Evolutionary conservation across 2,888 invertebrate species (phyloP), one percentile per base, ranked within the genome.

Genomic region (Ctenicera cuprea): DNA sequence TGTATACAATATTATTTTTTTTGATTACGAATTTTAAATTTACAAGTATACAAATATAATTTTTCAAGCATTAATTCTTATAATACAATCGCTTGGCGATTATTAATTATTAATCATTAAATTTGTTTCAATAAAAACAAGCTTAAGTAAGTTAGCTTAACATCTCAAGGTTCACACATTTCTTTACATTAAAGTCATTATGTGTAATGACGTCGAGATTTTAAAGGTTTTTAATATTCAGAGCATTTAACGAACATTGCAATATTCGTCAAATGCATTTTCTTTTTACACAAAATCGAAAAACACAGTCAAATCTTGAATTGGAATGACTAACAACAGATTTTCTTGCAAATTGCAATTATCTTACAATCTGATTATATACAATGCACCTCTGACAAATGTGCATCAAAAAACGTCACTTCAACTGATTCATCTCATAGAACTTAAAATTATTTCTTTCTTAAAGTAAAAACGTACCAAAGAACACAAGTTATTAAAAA

Each of bases 291-390:
- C 37, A 59, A 59, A 59, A 59, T 20, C 37, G 16, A 30, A 37
- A 57, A 54, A 54, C n/a, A 54, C 54, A 57, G 16, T 57, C 57
- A 57, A 57, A 37, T 59, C 14, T n/a, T 59, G 14, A 59, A 20
- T 12, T 59, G 30, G 30, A 54, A 22, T 26, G 52, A 26, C 52
- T 52, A 52, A 45, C 26, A 52, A 52, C 52, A 52, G 52, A 52
- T 26, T 22, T 52, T 48, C n/a, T n/a, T n/a, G n/a, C n/a, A n/a
- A 26, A 2, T 22, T 50, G 38, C 22, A 26, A 45, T 20, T 59
- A 65, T 52, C 57, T 69, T 62, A 69, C 62, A 62, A 69, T 33
- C 22, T 69, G 69, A 69, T 62, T 69, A 69, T 69, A 41, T 62
- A 68, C 68, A 68, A 41, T 48, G 50, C 68, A 68, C 68, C 37